phyloP scores from a whole-genome alignment of 2,888 invertebrate species.

The Dynastes maya region DNA sequence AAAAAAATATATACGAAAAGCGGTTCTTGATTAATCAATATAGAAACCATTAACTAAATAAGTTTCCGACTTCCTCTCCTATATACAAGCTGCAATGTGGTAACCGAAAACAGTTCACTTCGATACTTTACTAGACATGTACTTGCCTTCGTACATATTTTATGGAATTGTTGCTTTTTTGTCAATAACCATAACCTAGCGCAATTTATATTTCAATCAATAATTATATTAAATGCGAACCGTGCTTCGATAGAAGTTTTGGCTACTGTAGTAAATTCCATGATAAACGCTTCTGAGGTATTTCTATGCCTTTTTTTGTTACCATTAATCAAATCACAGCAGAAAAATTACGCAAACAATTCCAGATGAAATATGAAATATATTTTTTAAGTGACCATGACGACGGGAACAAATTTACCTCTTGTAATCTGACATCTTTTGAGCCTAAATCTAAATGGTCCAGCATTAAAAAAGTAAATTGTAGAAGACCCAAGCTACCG shows the following conservation, averaged over 20 bases:
- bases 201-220: neutral
- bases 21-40: neutral
- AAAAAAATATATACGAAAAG: neutral
- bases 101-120: neutral
- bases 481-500: neutral
- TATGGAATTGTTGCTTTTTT: slow-evolving; percentile 29
- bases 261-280: neutral
- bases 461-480: slow-evolving; percentile 21
- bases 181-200: slow-evolving; percentile 31
- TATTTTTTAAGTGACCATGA: slow-evolving; percentile 19
- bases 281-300: too few species aligned
- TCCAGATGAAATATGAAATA: slow-evolving; percentile 26
- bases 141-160: slow-evolving; percentile 7
- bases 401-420: slow-evolving; percentile 18
- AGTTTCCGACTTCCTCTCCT: neutral
- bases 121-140: slow-evolving; percentile 20
- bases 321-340: neutral
- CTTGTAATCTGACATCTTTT: slow-evolving; percentile 29
- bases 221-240: slow-evolving; percentile 1
- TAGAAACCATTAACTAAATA: slow-evolving; percentile 29
- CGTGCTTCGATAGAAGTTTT: neutral
- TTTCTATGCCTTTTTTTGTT: too few species aligned
- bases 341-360: neutral
- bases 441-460: slow-evolving; percentile 12
- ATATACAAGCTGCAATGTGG: neutral